Evolutionary conservation across 2,797 vertebrate species (phyloP).

Genomic region (Amphiprion clarkii): DNA sequence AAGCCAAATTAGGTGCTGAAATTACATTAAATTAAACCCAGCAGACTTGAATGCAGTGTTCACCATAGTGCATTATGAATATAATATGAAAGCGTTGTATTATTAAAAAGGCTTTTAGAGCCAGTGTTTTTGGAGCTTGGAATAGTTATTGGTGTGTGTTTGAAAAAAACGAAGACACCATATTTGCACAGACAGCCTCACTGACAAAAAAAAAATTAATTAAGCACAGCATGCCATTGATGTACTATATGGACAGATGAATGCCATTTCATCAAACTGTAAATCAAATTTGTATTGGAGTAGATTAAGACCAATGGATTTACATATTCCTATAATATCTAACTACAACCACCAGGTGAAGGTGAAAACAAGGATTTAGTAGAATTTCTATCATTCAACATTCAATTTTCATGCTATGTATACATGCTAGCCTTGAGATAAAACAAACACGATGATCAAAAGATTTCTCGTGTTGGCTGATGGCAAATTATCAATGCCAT

Average conservation of each 20-base stretch:
- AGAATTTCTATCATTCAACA: neutral
- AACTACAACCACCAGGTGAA: too few species aligned
- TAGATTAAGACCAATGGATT: too few species aligned
- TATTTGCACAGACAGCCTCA: slow-evolving; percentile 23
- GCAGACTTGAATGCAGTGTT: slow-evolving; percentile 75
- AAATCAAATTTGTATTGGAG: too few species aligned
- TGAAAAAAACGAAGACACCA: slow-evolving; percentile 8
- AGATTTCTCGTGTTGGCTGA: neutral
- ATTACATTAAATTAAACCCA: slow-evolving; percentile 80
- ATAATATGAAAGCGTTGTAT: slow-evolving; percentile 80
- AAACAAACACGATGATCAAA: neutral
- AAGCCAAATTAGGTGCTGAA: slow-evolving; percentile 77
- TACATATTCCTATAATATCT: too few species aligned
- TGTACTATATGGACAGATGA: neutral
- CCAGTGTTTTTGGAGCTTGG: slow-evolving; percentile 41
- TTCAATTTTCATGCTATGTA: neutral
- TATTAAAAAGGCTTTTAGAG: slow-evolving; percentile 75
- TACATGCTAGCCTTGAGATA: neutral
- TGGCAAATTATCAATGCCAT: too few species aligned
- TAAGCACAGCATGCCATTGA: slow-evolving; percentile 3
- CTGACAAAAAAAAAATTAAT: slow-evolving; percentile 7
- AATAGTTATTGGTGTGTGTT: slow-evolving; percentile 51
- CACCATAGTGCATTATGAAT: slow-evolving; percentile 77
- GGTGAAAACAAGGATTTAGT: too few species aligned
- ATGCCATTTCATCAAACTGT: neutral